These are phyloP conservation scores for Steatocranus sp. DNA, from an alignment of 2,797 vertebrate species.

Conservation along the genomic window DNA sequence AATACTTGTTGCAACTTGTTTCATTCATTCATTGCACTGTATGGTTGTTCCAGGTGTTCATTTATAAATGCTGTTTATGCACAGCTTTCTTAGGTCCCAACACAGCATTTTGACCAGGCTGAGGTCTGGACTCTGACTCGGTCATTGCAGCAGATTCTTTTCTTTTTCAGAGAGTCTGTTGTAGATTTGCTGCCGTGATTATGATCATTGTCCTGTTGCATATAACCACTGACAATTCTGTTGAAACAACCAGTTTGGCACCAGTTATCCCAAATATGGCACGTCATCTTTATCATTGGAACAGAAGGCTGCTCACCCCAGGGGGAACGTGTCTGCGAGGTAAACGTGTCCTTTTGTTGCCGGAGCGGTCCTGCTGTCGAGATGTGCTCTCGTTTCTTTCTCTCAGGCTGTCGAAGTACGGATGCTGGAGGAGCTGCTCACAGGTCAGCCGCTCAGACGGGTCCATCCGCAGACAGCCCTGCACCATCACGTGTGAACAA, in stretches of 20 bases:
- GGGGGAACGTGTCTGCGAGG: slow-evolving; percentile 79
- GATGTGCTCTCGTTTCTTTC: slow-evolving; percentile 64
- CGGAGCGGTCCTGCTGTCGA: slow-evolving; percentile 69
- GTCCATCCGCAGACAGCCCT: slow-evolving; percentile 91
- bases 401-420: slow-evolving; percentile 85
- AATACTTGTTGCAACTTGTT: neutral
- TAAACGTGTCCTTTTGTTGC: slow-evolving; percentile 70
- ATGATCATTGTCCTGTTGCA: neutral
- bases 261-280: neutral
- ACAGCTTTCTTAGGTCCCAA: neutral
- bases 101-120: neutral
- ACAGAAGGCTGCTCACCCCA: slow-evolving; percentile 69
- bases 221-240: neutral
- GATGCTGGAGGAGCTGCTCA: slow-evolving; percentile 86
- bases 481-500: neutral
- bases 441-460: slow-evolving; percentile 85
- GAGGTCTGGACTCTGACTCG: neutral
- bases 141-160: neutral
- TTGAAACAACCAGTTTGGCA: neutral
- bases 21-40: neutral
- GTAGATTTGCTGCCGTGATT: neutral
- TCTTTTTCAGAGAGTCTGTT: neutral
- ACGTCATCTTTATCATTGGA: accelerated
- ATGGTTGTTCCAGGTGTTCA: neutral
- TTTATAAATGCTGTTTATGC: neutral